Conservation (phyloP, 2,797 vertebrate species). For the Erithacus rubecula region DNA sequence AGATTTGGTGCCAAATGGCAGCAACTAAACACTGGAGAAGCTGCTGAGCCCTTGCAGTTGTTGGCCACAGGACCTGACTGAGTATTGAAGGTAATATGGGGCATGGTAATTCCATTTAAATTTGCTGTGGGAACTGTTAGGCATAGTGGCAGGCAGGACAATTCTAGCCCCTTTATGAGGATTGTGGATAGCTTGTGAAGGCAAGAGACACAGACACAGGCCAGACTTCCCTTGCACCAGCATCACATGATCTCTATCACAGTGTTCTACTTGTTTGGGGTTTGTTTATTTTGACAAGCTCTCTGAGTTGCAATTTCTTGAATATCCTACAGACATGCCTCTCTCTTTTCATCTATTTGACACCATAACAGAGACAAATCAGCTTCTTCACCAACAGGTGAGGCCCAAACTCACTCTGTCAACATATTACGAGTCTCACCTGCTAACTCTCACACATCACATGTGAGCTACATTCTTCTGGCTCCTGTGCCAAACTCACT, state of each 20-base stretch:
- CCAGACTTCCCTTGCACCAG: not conserved
- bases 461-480: not conserved
- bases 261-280: not conserved
- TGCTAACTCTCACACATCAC: not conserved
- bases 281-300: not conserved
- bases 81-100: fast-evolving
- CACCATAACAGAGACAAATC: not conserved
- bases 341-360: not conserved
- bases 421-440: not conserved
- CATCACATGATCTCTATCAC: not conserved
- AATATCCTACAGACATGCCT: not conserved
- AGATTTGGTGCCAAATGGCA: not conserved
- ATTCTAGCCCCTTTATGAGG: fast-evolving
- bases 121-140: not conserved
- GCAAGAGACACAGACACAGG: not conserved
- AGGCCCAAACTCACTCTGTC: not conserved
- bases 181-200: not conserved
- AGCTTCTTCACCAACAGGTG: not conserved
- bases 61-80: not conserved
- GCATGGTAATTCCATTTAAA: not conserved
- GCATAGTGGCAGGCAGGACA: not conserved
- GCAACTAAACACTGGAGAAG: not conserved
- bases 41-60: not conserved
- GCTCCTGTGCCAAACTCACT: not conserved
- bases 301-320: not conserved